These are phyloP conservation scores for Synergus itoensis DNA, from an alignment of 2,888 invertebrate species.

Conservation along the genomic window DNA sequence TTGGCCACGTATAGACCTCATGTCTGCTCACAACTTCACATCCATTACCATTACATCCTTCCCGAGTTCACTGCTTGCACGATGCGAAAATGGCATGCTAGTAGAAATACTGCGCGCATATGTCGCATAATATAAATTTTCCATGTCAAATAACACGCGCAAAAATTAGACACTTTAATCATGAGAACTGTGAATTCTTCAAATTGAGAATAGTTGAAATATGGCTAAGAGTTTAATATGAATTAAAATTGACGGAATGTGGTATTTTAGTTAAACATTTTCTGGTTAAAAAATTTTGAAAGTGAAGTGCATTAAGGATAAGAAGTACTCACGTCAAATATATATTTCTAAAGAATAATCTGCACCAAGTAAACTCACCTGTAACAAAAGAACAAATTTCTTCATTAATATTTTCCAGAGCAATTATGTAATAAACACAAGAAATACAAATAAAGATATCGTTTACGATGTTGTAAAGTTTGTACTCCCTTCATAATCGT, in stretches of 20 bases:
- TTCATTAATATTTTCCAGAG: background rate
- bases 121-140: no score
- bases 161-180: no score
- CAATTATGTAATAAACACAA: background rate
- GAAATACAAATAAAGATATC: background rate
- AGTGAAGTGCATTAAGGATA: background rate
- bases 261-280: no score
- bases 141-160: no score
- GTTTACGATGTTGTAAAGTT: background rate
- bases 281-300: no score
- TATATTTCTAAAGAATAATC: background rate
- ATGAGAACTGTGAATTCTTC: background rate
- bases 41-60: background rate
- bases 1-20: slow-evolving; percentile 22
- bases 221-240: background rate
- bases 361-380: background rate
- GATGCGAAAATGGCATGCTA: slow-evolving; percentile 12
- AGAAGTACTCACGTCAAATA: background rate
- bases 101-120: no score
- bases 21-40: slow-evolving; percentile 10
- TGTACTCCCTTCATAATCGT: background rate
- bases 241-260: no score
- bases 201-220: background rate
- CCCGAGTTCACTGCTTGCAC: slow-evolving; percentile 26
- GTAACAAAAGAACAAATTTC: background rate